A percentile compares a stretch with the other conserved stretches of the same genome.
Conservation (phyloP, 2,888 invertebrate genomes). For the Steinernema hermaphroditum region DNA sequence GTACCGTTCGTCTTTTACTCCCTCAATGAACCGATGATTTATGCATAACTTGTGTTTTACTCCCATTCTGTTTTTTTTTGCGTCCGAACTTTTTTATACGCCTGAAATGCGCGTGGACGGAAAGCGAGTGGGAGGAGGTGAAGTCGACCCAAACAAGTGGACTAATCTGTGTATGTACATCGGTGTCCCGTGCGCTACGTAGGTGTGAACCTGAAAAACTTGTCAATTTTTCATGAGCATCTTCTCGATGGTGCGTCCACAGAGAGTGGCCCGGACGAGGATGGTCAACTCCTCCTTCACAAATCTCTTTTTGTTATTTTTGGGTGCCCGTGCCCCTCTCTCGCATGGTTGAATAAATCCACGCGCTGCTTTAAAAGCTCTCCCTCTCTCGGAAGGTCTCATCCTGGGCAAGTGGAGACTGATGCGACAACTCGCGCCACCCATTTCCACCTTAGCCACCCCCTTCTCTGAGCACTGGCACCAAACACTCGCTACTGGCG, state of each 20-base stretch:
- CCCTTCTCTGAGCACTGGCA: too few relatives aligned
- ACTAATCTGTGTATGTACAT: constrained; percentile 1
- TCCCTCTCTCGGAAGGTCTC: neutral
- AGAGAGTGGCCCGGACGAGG: neutral
- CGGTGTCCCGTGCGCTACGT: constrained; percentile 3
- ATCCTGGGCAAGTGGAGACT: constrained; percentile 16
- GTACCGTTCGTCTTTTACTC: neutral
- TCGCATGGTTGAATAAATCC: constrained; percentile 23
- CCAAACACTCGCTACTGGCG: too few relatives aligned
- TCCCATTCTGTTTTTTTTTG: neutral
- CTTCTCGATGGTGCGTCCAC: constrained; percentile 6
- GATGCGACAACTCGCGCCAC: constrained; percentile 5
- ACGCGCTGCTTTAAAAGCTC: constrained; percentile 29
- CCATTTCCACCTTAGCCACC: neutral
- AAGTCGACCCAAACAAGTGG: neutral
- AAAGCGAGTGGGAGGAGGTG: neutral
- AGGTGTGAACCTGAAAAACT: constrained; percentile 28
- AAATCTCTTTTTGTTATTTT: constrained; percentile 23
- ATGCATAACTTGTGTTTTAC: neutral
- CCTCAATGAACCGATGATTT: neutral
- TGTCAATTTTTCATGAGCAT: constrained; percentile 26
- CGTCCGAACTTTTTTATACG: neutral
- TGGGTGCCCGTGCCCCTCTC: neutral
- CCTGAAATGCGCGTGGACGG: neutral
- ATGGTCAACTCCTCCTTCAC: constrained; percentile 29